These are phyloP conservation scores for Melanotaenia parkinsoni DNA, from an alignment of 2,797 vertebrate species.

Conservation along the genomic window DNA sequence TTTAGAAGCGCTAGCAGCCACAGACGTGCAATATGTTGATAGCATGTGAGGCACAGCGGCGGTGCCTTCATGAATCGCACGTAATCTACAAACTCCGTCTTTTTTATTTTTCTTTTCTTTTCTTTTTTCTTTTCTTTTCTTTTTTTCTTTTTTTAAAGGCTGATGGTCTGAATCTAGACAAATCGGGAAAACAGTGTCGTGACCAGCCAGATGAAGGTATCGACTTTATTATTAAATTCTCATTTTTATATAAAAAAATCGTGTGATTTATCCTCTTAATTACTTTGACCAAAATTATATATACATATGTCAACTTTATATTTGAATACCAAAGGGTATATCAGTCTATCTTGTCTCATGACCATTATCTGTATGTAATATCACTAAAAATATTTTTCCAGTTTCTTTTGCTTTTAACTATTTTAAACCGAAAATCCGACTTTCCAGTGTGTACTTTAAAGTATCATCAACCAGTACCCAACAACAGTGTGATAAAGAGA, in stretches of 20 bases:
- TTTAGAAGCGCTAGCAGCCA: slow-evolving; percentile 44
- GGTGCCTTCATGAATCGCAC: slow-evolving; percentile 24
- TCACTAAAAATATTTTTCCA: background rate
- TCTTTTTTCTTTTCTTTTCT: too few relatives aligned
- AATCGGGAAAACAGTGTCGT: background rate
- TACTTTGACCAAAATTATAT: background rate
- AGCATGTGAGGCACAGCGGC: slow-evolving; percentile 25
- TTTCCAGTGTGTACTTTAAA: background rate
- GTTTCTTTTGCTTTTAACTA: background rate
- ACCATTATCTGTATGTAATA: background rate
- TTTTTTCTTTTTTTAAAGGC: background rate
- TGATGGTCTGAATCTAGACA: background rate
- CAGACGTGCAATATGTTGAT: slow-evolving; percentile 44
- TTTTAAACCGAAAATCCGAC: accelerated
- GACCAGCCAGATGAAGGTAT: background rate
- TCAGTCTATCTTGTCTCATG: background rate
- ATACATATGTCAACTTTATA: background rate
- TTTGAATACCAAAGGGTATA: background rate
- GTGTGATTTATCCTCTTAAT: background rate
- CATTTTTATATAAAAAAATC: too few relatives aligned
- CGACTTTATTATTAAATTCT: too few relatives aligned
- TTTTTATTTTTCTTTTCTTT: too few relatives aligned
- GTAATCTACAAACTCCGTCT: background rate
- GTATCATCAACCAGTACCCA: slow-evolving; percentile 35
- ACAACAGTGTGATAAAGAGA: slow-evolving; percentile 45